A percentile compares a stretch with the other conserved stretches of the same genome.
These are phyloP conservation scores for Luperina nickerlii DNA, from an alignment of 2,888 invertebrate genomes.

Conservation along the genomic window DNA sequence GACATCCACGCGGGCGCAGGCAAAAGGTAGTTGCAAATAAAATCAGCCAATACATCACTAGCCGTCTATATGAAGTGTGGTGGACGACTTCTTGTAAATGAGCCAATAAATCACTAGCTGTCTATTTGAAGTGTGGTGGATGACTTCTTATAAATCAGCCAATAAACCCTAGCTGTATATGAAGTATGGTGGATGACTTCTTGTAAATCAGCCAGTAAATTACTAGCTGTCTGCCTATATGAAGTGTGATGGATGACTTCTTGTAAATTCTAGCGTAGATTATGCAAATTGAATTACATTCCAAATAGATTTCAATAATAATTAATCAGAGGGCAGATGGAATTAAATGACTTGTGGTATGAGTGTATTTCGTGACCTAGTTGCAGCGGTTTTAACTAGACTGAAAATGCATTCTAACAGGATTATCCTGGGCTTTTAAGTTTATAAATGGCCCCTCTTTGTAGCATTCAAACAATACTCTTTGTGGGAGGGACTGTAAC, in stretches of 20 bases:
- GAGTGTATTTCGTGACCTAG: background rate
- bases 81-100: background rate
- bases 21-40: slow-evolving; percentile 2
- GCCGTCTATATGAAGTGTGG: slow-evolving; percentile 10
- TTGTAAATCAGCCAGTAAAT: background rate
- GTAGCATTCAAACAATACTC: background rate
- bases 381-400: background rate
- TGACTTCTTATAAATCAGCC: too few relatives aligned
- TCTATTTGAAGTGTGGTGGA: too few relatives aligned
- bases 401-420: background rate
- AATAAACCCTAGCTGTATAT: too few relatives aligned
- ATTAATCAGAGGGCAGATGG: background rate
- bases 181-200: too few relatives aligned
- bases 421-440: background rate
- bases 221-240: background rate
- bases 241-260: slow-evolving; percentile 8
- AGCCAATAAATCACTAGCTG: too few relatives aligned
- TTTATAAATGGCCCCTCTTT: background rate
- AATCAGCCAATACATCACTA: slow-evolving; percentile 24
- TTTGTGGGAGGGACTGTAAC: background rate
- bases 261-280: background rate
- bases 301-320: background rate
- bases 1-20: background rate
- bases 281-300: background rate
- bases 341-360: slow-evolving; percentile 2